Base-by-base conservation (phyloP, 2,797 vertebrate species). In the Parauchenoglanis ngamensis region DNA sequence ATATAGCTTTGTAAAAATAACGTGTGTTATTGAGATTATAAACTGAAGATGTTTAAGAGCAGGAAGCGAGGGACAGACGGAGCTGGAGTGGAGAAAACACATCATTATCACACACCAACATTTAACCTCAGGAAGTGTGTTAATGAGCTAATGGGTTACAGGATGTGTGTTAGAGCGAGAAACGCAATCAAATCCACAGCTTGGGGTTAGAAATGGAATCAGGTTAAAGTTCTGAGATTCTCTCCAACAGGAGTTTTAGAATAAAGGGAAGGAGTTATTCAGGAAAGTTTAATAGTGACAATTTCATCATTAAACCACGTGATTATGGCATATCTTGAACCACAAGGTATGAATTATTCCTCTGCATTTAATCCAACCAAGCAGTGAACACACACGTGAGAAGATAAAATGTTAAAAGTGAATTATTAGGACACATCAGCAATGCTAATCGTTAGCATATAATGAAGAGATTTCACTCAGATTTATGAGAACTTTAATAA, bases 71-170 rank as follows among this genome's bases (percentile, higher is more conserved):
- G 72, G 72, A 49, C 23, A 6, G 23, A 28, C 28, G 31, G n/a
- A 72, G 68, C 35, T 19, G 12, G 35, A 72, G 35, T 19, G 19
- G 17, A 72, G 19, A 46, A 73, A 73, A 76, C 46, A 76, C 25
- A n/a, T n/a, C 72, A n/a, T 49, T n/a, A 75, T n/a, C 73, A 76
- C 46, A 52, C 46, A 28, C 25, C 46, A 76, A 15, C 44, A 7
- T 28, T 52, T 52, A 17, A 52, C 73, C 73, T n/a, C 49, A 78
- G 76, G 52, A 56, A 31, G 76, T 56, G 76, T 78, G 17, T 78
- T 31, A 78, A 78, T 56, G 75, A 35, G 75, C 15, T 56, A 21
- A 78, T 56, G 75, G 73, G 15, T 10, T 78, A 21, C 1, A 56
- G 28, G 17, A 56, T 13, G 76, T 78, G 25, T 76, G 73, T 76